A percentile compares a stretch with the other conserved stretches of the same genome.
phyloP scores from a whole-genome alignment of 2,888 invertebrate genomes.

The Phaedon cochleariae region DNA sequence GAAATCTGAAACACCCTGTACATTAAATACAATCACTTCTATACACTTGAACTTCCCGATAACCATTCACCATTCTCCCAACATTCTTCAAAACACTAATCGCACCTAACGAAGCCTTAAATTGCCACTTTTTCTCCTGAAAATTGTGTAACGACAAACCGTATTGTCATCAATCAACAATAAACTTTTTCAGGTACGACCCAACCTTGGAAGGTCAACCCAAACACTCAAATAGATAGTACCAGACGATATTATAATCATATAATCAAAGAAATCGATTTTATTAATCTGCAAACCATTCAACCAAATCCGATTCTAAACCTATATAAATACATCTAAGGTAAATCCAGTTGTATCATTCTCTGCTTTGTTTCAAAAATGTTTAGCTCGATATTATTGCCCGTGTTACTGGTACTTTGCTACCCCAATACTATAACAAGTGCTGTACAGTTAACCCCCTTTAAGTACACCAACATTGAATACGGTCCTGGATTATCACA shows the following conservation, averaged over 20 bases:
- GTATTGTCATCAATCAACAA: slow-evolving; percentile 21
- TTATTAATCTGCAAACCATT: slow-evolving; percentile 1
- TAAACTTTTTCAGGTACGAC: slow-evolving; percentile 5
- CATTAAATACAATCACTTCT: neutral
- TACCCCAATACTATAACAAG: neutral
- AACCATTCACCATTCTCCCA: neutral
- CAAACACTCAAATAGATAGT: slow-evolving; percentile 4
- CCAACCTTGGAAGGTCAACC: slow-evolving; percentile 9
- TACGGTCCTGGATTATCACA: slow-evolving; percentile 19
- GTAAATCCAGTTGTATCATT: neutral
- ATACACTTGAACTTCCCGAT: neutral
- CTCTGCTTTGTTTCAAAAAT: slow-evolving; percentile 6
- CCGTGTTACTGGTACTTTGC: neutral
- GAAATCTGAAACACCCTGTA: too few species aligned
- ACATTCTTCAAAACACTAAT: slow-evolving; percentile 12
- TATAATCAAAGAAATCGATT: slow-evolving; percentile 1
- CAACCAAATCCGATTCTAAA: neutral
- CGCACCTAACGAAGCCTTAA: slow-evolving; percentile 24
- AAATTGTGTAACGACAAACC: slow-evolving; percentile 24
- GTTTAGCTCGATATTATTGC: neutral
- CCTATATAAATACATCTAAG: slow-evolving; percentile 8
- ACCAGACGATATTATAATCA: slow-evolving; percentile 9
- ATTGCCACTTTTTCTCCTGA: slow-evolving; percentile 20
- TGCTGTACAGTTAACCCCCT: neutral
- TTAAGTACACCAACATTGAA: too few species aligned